These are phyloP conservation scores for Noctua comes DNA, from an alignment of 2,888 invertebrate genomes.

Conservation along the genomic window DNA sequence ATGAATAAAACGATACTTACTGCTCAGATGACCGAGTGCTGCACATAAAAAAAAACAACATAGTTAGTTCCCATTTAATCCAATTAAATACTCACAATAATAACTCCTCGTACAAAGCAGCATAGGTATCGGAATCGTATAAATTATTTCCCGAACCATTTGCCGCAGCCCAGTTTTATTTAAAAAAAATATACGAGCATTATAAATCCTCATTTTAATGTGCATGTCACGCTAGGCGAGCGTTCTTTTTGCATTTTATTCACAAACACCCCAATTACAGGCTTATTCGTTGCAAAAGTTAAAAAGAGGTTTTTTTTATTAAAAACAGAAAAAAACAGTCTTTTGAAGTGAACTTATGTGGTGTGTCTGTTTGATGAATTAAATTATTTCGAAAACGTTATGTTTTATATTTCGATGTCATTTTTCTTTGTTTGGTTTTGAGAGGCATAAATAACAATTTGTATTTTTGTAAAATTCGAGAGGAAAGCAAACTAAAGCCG, in stretches of 20 bases:
- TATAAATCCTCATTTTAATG: slow-evolving; percentile 48
- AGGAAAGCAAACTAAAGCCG: neutral
- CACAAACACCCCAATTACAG: slow-evolving; percentile 59
- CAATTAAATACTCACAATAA: slow-evolving; percentile 11
- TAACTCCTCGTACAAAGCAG: neutral
- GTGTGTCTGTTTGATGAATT: slow-evolving; percentile 34
- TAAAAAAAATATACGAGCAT: slow-evolving; percentile 33
- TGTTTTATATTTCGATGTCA: neutral
- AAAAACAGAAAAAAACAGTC: slow-evolving; percentile 10
- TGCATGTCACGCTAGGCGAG: slow-evolving; percentile 31
- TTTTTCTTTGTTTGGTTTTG: slow-evolving; percentile 13
- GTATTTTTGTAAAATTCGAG: neutral
- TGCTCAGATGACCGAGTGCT: too few relatives aligned
- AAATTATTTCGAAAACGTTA: slow-evolving; percentile 30
- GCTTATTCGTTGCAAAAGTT: slow-evolving; percentile 43
- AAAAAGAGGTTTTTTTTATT: slow-evolving; percentile 29
- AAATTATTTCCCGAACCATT: slow-evolving; percentile 17
- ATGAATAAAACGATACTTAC: neutral
- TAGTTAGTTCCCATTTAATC: neutral
- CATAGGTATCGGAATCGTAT: slow-evolving; percentile 24
- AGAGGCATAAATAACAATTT: neutral
- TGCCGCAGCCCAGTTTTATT: slow-evolving; percentile 15
- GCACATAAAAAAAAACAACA: neutral
- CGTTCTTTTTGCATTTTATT: slow-evolving; percentile 44
- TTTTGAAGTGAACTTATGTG: slow-evolving; percentile 46